These are phyloP conservation scores for Aphelinus certus DNA, from an alignment of 1,140 invertebrate species.

Conservation along the genomic window DNA sequence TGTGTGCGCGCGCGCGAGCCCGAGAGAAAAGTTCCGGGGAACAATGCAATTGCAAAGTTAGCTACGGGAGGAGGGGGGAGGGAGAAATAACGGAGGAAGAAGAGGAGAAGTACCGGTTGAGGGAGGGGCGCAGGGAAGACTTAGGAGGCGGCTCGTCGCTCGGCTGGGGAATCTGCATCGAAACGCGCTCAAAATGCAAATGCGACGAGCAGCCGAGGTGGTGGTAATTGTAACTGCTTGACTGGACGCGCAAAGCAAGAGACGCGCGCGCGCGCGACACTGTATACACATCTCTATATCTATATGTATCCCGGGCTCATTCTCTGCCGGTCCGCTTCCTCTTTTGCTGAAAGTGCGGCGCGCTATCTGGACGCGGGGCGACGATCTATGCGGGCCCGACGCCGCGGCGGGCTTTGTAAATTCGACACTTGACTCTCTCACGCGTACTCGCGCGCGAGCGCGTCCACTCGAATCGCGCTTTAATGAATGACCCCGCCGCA, in stretches of 20 bases:
- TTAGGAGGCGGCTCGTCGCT: conserved; percentile 10
- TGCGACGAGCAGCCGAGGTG: conserved; percentile 35
- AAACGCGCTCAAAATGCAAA: conserved; percentile 47
- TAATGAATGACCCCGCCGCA: conserved; percentile 16
- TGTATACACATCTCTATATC: too few species aligned
- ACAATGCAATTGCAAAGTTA: too few species aligned
- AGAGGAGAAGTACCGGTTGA: too few species aligned
- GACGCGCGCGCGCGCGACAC: not conserved
- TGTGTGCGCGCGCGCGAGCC: too few species aligned
- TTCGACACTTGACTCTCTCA: conserved; percentile 24
- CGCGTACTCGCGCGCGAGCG: too few species aligned
- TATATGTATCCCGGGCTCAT: too few species aligned
- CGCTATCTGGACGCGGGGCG: not conserved
- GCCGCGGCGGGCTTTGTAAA: conserved; percentile 7
- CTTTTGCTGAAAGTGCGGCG: not conserved
- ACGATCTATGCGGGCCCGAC: not conserved
- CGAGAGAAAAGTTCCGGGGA: too few species aligned
- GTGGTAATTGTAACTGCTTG: conserved; percentile 44
- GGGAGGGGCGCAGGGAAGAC: conserved; percentile 7
- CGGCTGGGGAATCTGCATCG: conserved; percentile 40
- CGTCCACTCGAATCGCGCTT: conserved; percentile 17
- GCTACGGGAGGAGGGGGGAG: too few species aligned
- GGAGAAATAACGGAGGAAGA: too few species aligned
- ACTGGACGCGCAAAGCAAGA: conserved; percentile 33
- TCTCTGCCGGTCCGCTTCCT: too few species aligned